Base-by-base conservation (phyloP, 2,888 invertebrate genomes). In the Melanotus villosus region DNA sequence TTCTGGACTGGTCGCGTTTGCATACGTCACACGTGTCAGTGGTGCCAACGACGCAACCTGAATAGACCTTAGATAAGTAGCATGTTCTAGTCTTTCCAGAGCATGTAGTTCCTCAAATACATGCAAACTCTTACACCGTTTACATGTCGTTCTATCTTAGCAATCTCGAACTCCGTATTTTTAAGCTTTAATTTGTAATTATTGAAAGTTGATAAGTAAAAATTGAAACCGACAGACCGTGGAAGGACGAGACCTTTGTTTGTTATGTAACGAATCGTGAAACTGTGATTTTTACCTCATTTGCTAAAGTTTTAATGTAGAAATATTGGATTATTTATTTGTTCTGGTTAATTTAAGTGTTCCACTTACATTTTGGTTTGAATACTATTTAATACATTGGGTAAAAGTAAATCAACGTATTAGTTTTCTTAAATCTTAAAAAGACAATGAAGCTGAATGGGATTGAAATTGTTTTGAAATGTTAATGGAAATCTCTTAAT, bases 21-120 rank as follows among this genome's bases (percentile, higher is more conserved):
- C 73, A 71, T 73, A 73, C 71, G 73, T 73, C 72, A 72, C 58
- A 38, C 72, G 72, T 72, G 72, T 72, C 73, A 73, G 71, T 68
- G 65, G 73, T 66, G 71, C 71, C 63, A 68, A 73, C 65, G 66
- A 73, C 65, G 71, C 73, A 73, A 69, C 73, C 73, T 73, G 73
- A 71, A 73, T 73, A 73, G 68, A 65, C 70, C 32, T 19, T 52
- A 65, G 71, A 71, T 73, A 73, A 71, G 73, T 71, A 64, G 65
- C 73, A 62, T 70, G 68, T 70, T 65, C 43, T 63, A 63, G 65
- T 59, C 73, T 67, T 43, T n/a, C 18, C 26, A 26, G 66, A 66
- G 65, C 68, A 54, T 68, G 73, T 68, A 68, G 45, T 70, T 68
- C 60, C 60, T 68, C 62, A 63, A 65, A 73, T 68, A 70, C 65